Percentiles rank a stretch among this genome's conserved stretches.
Evolutionary conservation across 2,888 invertebrate species (phyloP).

Genomic region (Andrena minutula): DNA sequence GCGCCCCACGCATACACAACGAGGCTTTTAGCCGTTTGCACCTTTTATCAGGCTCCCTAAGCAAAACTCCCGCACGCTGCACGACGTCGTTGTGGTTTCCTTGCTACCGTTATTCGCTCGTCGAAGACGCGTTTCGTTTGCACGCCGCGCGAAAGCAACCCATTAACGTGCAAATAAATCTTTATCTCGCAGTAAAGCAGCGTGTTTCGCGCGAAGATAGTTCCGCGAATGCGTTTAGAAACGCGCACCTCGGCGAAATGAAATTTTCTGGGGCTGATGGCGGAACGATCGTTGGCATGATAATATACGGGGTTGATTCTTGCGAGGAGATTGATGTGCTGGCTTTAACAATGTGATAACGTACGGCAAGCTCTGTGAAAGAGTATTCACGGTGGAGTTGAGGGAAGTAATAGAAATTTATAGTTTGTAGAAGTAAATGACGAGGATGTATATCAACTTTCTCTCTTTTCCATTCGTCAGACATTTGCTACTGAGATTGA

Average conservation of each 20-base stretch:
- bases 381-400: neutral
- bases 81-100: neutral
- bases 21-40: neutral
- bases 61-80: neutral
- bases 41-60: conserved; percentile 1
- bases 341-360: neutral
- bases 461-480: no score
- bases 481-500: no score
- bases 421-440: neutral
- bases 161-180: conserved; percentile 8
- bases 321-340: neutral
- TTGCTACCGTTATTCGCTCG: neutral
- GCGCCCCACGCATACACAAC: conserved; percentile 12
- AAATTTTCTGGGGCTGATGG: neutral
- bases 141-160: neutral
- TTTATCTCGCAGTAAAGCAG: neutral
- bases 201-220: neutral
- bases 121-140: neutral
- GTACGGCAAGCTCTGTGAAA: neutral
- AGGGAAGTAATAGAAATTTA: neutral
- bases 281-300: neutral
- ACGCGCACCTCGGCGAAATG: neutral
- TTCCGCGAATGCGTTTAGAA: neutral
- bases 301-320: neutral
- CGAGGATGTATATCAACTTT: no score